A percentile compares a stretch with the other conserved stretches of the same genome.
These are phyloP conservation scores for Synanthedon myopaeformis DNA, from an alignment of 2,888 invertebrate species.

Conservation along the genomic window DNA sequence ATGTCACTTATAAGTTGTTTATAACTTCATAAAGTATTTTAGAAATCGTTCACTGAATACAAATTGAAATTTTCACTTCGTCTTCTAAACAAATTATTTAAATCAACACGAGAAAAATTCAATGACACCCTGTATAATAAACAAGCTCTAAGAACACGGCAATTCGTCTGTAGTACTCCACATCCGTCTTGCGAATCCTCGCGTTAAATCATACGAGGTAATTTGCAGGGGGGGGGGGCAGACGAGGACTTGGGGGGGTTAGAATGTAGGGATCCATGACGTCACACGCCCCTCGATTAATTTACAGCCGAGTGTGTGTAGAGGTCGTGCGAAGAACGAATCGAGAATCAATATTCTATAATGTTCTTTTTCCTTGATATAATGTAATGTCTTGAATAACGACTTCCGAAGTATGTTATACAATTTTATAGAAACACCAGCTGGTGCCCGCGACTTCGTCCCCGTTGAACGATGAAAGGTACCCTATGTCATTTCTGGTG, in stretches of 20 bases:
- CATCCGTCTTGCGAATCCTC: conserved; percentile 26
- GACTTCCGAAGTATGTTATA: background rate
- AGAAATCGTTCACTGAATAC: no score
- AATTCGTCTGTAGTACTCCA: conserved; percentile 16
- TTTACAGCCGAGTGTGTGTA: background rate
- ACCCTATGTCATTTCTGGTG: no score
- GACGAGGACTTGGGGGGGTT: background rate
- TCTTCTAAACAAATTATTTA: no score
- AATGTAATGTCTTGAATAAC: background rate
- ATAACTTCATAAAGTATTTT: no score
- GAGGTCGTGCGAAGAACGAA: background rate
- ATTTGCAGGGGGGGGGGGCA: conserved; percentile 14
- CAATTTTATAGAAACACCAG: no score
- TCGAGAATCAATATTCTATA: background rate
- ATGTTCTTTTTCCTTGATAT: background rate
- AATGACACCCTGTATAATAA: background rate
- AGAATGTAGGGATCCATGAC: conserved; percentile 4
- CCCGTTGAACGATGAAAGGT: no score
- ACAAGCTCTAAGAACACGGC: conserved; percentile 1
- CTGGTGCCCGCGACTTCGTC: no score
- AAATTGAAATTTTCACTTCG: no score
- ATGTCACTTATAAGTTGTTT: no score
- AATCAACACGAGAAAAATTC: no score
- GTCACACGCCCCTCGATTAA: conserved; percentile 7
- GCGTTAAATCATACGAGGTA: conserved; percentile 27